These are phyloP conservation scores for Drosophila grimshawi DNA, from an alignment of 1,140 invertebrate genomes.

Conservation along the genomic window DNA sequence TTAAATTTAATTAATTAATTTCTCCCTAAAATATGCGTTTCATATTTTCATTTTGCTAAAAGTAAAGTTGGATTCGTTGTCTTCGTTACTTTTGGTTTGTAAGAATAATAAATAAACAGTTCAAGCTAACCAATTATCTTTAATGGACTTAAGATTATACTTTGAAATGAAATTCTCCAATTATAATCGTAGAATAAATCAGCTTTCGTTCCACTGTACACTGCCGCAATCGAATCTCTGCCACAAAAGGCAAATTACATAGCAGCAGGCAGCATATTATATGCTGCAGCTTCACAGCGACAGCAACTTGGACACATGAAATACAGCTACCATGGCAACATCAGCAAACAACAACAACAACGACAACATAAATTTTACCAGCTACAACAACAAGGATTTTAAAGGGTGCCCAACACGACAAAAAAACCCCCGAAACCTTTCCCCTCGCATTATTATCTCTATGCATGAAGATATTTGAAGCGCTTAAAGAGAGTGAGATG, in stretches of 20 bases:
- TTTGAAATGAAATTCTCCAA: no score
- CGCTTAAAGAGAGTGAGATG: background rate
- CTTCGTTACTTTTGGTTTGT: no score
- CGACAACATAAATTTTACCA: conserved; percentile 9
- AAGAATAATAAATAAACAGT: no score
- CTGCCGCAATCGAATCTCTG: conserved; percentile 53
- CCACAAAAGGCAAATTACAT: conserved; percentile 67
- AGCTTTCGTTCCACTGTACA: conserved; percentile 17
- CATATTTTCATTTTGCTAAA: no score
- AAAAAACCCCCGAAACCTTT: conserved; percentile 44
- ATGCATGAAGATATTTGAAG: conserved; percentile 35
- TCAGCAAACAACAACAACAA: conserved; percentile 34
- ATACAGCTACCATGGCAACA: conserved; percentile 32
- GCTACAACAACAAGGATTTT: conserved; percentile 27
- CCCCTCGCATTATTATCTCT: conserved; percentile 56
- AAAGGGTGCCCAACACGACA: conserved; percentile 24
- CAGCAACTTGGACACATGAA: conserved; percentile 53
- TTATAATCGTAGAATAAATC: background rate
- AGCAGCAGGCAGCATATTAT: conserved; percentile 64
- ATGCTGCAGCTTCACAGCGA: conserved; percentile 53
- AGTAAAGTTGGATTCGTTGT: no score
- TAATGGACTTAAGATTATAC: no score
- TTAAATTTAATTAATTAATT: no score
- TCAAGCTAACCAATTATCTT: no score
- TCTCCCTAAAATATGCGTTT: no score